Evolutionary conservation across 2,888 invertebrate genomes (phyloP).

Genomic region (Autographa pulchrina): DNA sequence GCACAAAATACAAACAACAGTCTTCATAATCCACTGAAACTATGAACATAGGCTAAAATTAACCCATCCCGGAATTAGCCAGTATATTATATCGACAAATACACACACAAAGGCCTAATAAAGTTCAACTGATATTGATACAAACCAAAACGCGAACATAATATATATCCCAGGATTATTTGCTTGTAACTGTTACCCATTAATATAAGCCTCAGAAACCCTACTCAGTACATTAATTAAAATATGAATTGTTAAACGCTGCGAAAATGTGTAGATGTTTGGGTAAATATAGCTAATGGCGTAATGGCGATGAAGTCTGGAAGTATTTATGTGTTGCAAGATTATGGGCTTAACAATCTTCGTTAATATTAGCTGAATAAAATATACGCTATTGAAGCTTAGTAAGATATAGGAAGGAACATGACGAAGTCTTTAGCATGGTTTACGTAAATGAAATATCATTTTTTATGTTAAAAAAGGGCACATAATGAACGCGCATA

Average conservation of each 20-base stretch:
- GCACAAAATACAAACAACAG: conserved; percentile 7
- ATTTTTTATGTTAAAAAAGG: too few species aligned
- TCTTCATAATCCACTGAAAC: conserved; percentile 3
- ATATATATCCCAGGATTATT: conserved; percentile 28
- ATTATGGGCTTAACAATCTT: neutral
- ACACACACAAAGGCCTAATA: conserved; percentile 18
- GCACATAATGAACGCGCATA: too few species aligned
- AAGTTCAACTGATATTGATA: conserved; percentile 19
- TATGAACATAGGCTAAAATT: conserved; percentile 7
- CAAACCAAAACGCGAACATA: conserved; percentile 3
- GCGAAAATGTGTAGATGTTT: conserved; percentile 18
- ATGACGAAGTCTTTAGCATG: neutral
- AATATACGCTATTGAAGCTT: neutral
- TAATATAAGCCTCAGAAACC: conserved; percentile 21
- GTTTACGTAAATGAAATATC: neutral
- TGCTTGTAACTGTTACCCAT: conserved; percentile 22
- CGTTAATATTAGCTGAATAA: neutral
- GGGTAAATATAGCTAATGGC: conserved; percentile 23
- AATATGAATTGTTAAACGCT: conserved; percentile 34
- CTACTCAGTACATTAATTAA: conserved; percentile 38
- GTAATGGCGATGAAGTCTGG: conserved; percentile 1
- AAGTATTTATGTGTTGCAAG: neutral
- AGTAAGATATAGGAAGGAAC: neutral
- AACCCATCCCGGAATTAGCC: conserved; percentile 12
- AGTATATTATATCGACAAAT: neutral